Evolutionary conservation across 1,140 invertebrate genomes (phyloP).

Genomic region (Achatina immaculata): DNA sequence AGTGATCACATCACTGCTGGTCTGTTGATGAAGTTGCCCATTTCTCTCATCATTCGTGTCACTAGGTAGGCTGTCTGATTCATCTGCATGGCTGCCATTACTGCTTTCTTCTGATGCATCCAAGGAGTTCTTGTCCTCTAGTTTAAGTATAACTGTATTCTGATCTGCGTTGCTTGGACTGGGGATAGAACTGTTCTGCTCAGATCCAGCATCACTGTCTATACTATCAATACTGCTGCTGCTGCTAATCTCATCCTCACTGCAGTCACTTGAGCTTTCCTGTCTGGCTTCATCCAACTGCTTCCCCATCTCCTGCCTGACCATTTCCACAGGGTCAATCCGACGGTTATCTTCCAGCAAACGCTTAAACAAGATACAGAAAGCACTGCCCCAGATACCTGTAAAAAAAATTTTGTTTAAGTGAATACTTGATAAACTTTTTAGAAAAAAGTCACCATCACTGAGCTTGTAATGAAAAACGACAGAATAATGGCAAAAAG

Average conservation of each 20-base stretch:
- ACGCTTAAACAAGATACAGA: constrained; percentile 73
- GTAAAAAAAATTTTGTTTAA: no score
- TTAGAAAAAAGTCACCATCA: no score
- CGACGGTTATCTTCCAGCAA: constrained; percentile 67
- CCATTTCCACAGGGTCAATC: constrained; percentile 69
- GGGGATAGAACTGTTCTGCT: no score
- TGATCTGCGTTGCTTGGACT: not conserved
- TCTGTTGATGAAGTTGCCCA: not conserved
- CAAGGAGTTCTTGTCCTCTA: not conserved
- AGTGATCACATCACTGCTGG: not conserved
- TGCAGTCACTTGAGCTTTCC: constrained; percentile 47
- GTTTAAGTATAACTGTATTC: not conserved
- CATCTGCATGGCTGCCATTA: not conserved
- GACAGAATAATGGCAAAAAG: no score
- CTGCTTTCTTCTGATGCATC: not conserved
- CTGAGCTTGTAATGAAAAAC: no score
- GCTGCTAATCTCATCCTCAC: constrained; percentile 55
- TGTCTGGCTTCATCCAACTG: constrained; percentile 54
- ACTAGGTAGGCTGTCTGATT: not conserved
- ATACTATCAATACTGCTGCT: constrained; percentile 10
- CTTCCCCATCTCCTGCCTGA: constrained; percentile 65
- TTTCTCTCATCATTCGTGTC: not conserved
- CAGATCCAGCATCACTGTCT: not conserved
- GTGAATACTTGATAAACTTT: no score
- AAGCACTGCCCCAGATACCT: constrained; percentile 74